A percentile compares a stretch with the other conserved stretches of the same genome.
phyloP scores from a whole-genome alignment of 2,888 invertebrate genomes.

The Coelinius sp. region DNA sequence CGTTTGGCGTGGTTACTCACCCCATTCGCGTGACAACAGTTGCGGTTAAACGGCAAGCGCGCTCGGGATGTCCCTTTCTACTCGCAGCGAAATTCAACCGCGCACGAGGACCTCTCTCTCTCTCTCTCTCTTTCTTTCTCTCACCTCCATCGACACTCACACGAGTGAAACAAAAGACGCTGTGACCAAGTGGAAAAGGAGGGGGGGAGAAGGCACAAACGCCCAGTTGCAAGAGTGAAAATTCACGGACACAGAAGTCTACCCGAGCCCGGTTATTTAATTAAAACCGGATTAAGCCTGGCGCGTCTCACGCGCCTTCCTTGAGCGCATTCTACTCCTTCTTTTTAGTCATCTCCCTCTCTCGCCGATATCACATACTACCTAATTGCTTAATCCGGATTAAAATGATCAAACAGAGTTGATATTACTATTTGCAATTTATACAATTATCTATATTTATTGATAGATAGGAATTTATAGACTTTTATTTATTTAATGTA shows the following conservation, averaged over 20 bases:
- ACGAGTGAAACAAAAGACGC: conserved; percentile 1
- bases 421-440: conserved; percentile 4
- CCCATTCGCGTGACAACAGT: conserved; percentile 67
- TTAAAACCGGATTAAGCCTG: conserved; percentile 66
- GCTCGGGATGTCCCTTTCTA: conserved; percentile 36
- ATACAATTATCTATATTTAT: background rate
- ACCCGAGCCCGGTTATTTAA: conserved; percentile 59
- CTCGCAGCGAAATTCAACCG: conserved; percentile 33
- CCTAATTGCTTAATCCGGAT: conserved; percentile 61
- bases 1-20: conserved; percentile 54
- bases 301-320: conserved; percentile 14
- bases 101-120: conserved; percentile 35
- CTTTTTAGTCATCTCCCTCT: conserved; percentile 27
- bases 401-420: conserved; percentile 45
- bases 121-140: conserved; percentile 36
- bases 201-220: background rate
- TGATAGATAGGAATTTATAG: background rate
- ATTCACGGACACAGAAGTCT: conserved; percentile 8
- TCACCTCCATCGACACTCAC: conserved; percentile 14
- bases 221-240: conserved; percentile 8
- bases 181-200: background rate
- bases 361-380: conserved; percentile 43
- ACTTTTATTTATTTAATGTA: background rate
- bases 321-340: conserved; percentile 24
- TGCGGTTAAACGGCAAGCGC: conserved; percentile 68